Percentiles rank a stretch among this genome's conserved stretches.
Conservation (phyloP, 1,140 invertebrate genomes). For the Drosophila azteca region DNA sequence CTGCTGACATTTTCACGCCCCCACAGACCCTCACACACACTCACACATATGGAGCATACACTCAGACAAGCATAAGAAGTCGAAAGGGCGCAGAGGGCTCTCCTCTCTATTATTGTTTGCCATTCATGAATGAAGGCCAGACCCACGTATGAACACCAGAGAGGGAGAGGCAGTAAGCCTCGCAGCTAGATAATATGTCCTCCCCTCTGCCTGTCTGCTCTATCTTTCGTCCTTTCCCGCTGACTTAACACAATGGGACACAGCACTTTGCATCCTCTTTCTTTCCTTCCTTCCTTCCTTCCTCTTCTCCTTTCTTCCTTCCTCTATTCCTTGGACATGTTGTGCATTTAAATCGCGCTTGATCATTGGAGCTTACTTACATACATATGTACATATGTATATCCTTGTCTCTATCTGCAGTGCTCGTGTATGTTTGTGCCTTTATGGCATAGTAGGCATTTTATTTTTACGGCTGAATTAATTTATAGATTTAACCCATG, state of each 20-base stretch:
- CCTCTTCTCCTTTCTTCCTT: neutral
- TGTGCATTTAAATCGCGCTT: constrained; percentile 65
- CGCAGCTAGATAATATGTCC: constrained; percentile 10
- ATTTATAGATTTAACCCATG: constrained; percentile 55
- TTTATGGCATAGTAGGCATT: constrained; percentile 53
- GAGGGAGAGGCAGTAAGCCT: constrained; percentile 1
- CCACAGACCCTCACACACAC: constrained; percentile 35
- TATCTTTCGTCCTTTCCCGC: constrained; percentile 20
- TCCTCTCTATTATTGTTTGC: constrained; percentile 35
- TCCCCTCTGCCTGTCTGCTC: constrained; percentile 4
- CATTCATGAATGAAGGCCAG: constrained; percentile 67
- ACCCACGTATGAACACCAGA: constrained; percentile 19
- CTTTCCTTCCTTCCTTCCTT: neutral
- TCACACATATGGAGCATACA: neutral
- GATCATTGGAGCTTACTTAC: constrained; percentile 43
- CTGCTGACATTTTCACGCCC: constrained; percentile 65
- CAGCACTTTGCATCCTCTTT: constrained; percentile 23
- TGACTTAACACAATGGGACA: constrained; percentile 37
- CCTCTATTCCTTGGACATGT: constrained; percentile 15
- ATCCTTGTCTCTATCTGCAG: too few relatives aligned
- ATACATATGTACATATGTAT: too few relatives aligned
- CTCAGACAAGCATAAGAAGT: constrained; percentile 5
- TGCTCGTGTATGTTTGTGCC: constrained; percentile 18
- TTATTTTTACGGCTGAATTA: constrained; percentile 64
- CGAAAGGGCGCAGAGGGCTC: constrained; percentile 34